phyloP scores from a whole-genome alignment of 2,797 vertebrate genomes.

The Scomberomorus guttatus region DNA sequence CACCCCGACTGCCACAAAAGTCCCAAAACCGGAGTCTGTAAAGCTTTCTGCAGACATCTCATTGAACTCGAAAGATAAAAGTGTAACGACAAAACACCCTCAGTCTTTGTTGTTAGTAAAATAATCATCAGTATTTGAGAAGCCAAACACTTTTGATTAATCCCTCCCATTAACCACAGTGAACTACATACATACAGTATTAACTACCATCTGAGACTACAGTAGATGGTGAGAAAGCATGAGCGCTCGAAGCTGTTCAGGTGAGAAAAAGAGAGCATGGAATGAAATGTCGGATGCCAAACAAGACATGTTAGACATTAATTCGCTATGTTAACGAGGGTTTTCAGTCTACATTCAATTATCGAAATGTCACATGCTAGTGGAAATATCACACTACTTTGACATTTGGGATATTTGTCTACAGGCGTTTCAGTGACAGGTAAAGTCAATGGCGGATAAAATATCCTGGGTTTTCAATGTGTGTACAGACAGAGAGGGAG shows the following conservation, averaged over 20 bases:
- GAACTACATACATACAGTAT: constrained; percentile 1
- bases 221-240: constrained; percentile 40
- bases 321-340: constrained; percentile 42
- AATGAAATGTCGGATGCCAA: constrained; percentile 43
- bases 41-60: not conserved
- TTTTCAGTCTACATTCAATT: constrained; percentile 20
- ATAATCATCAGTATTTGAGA: constrained; percentile 23
- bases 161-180: not conserved
- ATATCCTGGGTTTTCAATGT: constrained; percentile 56
- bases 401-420: constrained; percentile 42
- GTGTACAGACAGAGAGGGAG: constrained; percentile 80
- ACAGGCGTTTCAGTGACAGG: constrained; percentile 47
- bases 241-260: constrained; percentile 27
- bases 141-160: constrained; percentile 52
- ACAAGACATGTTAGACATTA: constrained; percentile 43
- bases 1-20: not conserved
- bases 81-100: too few species aligned
- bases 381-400: constrained; percentile 52
- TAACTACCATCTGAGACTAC: constrained; percentile 37
- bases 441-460: constrained; percentile 58
- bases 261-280: constrained; percentile 36
- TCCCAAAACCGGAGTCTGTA: not conserved
- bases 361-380: constrained; percentile 55
- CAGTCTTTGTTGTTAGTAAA: not conserved
- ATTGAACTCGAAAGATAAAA: not conserved